Percentiles rank a stretch among this genome's conserved stretches.
Conservation (phyloP, 2,797 vertebrate species). For the Tauraco hartlaubi region DNA sequence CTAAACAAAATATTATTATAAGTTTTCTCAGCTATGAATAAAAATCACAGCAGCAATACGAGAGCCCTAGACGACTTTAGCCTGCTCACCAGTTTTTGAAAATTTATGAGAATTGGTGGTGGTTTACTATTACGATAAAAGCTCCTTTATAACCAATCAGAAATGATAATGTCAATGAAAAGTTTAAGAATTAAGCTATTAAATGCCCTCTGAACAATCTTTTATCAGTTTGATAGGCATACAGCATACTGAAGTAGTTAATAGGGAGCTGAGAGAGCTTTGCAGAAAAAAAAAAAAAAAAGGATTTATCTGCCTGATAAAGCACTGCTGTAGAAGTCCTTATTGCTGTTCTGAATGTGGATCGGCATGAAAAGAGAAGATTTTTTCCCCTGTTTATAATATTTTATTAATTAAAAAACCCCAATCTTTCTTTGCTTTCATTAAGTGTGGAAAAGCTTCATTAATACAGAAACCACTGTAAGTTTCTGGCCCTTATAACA, state of each 20-base stretch:
- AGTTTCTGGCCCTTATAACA: conserved; percentile 57
- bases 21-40: background rate
- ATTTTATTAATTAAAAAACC: conserved; percentile 77
- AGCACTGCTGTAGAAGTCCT: conserved; percentile 30
- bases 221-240: conserved; percentile 36
- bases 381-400: conserved; percentile 61
- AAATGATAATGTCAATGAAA: conserved; percentile 10
- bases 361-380: conserved; percentile 45
- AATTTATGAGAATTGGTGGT: background rate
- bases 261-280: background rate
- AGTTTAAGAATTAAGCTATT: conserved; percentile 42
- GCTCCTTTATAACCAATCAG: background rate
- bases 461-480: conserved; percentile 73
- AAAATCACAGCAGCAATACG: background rate
- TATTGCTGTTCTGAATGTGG: conserved; percentile 40
- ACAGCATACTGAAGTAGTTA: background rate
- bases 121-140: background rate
- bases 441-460: conserved; percentile 73
- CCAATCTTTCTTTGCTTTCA: conserved; percentile 72
- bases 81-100: background rate
- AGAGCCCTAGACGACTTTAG: background rate
- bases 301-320: conserved; percentile 44
- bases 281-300: background rate
- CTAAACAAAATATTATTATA: background rate
- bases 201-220: conserved; percentile 13